These are phyloP conservation scores for Macaria liturata DNA, from an alignment of 2,888 invertebrate species.

Conservation along the genomic window DNA sequence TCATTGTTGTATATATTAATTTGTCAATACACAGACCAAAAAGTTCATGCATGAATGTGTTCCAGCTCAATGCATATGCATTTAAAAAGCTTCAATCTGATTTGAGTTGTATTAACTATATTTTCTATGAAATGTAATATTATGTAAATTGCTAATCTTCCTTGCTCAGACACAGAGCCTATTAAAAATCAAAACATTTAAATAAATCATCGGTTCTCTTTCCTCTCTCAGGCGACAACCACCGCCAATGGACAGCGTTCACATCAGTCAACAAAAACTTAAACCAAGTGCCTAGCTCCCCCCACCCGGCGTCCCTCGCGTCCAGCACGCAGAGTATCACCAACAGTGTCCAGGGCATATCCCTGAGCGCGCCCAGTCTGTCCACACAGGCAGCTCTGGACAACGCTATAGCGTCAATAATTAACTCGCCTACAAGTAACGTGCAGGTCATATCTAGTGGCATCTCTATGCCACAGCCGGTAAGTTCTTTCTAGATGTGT, in stretches of 20 bases:
- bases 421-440: conserved; percentile 65
- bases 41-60: no score
- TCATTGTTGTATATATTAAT: no score
- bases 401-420: conserved; percentile 72
- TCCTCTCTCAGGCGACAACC: conserved; percentile 57
- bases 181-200: no score
- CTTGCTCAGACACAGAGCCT: no score
- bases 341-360: conserved; percentile 74
- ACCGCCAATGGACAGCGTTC: conserved; percentile 72
- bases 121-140: no score
- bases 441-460: conserved; percentile 73
- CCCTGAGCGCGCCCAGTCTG: conserved; percentile 60
- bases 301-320: conserved; percentile 49
- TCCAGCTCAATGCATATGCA: no score
- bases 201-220: no score
- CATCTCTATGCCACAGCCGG: conserved; percentile 50
- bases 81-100: no score
- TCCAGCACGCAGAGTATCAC: conserved; percentile 63
- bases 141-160: no score
- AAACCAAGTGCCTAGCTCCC: conserved; percentile 56
- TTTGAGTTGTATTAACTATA: no score
- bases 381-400: conserved; percentile 67
- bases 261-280: conserved; percentile 57
- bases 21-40: no score
- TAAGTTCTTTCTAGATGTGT: no score